A percentile compares a stretch with the other conserved stretches of the same genome.
Evolutionary conservation across 2,797 vertebrate genomes (phyloP).

Genomic region (Picus viridis): DNA sequence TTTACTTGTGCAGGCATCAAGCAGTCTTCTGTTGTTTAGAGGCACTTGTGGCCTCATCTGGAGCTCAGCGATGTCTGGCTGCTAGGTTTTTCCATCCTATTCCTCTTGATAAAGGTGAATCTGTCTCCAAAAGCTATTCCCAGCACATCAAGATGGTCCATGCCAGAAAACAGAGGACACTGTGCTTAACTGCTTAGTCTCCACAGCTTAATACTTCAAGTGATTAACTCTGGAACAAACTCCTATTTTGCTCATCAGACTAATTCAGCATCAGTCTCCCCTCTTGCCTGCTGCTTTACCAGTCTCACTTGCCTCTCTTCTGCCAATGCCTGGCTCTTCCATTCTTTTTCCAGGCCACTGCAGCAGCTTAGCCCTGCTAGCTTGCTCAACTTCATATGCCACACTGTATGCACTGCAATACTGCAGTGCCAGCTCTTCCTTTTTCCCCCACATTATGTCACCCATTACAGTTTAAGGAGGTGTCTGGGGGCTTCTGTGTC

Average conservation of each 20-base stretch:
- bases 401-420: neutral
- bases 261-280: neutral
- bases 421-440: neutral
- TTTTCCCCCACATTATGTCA: neutral
- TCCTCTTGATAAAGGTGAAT: neutral
- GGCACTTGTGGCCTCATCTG: neutral
- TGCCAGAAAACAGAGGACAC: neutral
- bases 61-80: neutral
- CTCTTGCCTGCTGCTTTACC: neutral
- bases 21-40: neutral
- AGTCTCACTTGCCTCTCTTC: neutral
- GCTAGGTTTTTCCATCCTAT: neutral
- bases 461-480: neutral
- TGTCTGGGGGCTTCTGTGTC: neutral
- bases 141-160: neutral
- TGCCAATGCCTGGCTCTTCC: neutral
- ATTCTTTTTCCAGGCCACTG: neutral
- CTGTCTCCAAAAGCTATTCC: neutral
- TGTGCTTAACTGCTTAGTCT: neutral
- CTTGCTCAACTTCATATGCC: neutral
- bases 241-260: neutral
- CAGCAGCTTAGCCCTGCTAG: neutral
- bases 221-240: neutral
- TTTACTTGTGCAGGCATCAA: neutral
- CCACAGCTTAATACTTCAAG: neutral